phyloP scores from a whole-genome alignment of 1,140 invertebrate genomes.

The Drosophila tsacasi region DNA sequence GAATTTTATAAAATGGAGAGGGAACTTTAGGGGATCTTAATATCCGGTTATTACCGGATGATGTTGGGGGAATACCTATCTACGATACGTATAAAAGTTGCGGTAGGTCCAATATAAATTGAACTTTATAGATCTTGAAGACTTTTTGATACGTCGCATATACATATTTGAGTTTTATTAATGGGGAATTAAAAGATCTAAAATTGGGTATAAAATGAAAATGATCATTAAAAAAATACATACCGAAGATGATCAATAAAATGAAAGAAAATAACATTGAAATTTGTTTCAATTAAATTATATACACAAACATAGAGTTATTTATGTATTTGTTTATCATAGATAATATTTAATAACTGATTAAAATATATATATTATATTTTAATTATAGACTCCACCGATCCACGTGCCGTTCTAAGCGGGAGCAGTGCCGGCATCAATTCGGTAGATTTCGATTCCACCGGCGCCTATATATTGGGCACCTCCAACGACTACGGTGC shows the following conservation, averaged over 20 bases:
- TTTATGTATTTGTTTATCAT: not conserved
- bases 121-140: not conserved
- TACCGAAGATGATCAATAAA: not conserved
- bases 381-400: constrained; percentile 87
- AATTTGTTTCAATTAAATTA: too few species aligned
- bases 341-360: not conserved
- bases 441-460: constrained; percentile 97
- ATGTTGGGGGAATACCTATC: not conserved
- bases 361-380: not conserved
- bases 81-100: not conserved
- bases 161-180: not conserved
- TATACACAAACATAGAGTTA: not conserved
- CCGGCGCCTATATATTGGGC: constrained; percentile 93
- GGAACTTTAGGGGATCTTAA: not conserved
- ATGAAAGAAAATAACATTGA: not conserved
- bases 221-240: not conserved
- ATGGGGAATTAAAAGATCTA: not conserved
- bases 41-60: constrained; percentile 11
- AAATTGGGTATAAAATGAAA: too few species aligned
- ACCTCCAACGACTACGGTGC: constrained; percentile 98
- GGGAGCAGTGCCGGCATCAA: constrained; percentile 98
- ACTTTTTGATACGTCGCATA: not conserved
- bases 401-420: constrained; percentile 91
- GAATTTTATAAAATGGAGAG: not conserved
- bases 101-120: constrained; percentile 4